phyloP scores from a whole-genome alignment of 2,797 vertebrate species.

The Valencia hispanica region DNA sequence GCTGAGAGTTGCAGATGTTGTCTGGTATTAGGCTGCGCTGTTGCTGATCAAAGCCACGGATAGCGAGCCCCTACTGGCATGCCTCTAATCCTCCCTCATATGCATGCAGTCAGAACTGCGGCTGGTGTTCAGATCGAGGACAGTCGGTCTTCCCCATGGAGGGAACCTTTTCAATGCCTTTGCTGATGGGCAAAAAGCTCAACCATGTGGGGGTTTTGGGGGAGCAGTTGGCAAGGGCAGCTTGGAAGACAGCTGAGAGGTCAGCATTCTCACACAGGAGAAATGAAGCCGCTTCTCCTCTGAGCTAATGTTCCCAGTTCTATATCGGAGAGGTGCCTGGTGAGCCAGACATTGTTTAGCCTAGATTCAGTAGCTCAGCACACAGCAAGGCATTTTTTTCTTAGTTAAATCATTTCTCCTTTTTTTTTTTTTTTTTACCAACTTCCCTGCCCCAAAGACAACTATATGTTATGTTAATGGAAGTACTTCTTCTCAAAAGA shows the following conservation, averaged over 20 bases:
- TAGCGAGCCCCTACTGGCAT: slow-evolving; percentile 70
- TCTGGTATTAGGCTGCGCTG: slow-evolving; percentile 70
- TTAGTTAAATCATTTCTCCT: slow-evolving; percentile 6
- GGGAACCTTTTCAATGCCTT: slow-evolving; percentile 32
- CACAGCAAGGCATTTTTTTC: slow-evolving; percentile 37
- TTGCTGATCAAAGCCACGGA: slow-evolving; percentile 78
- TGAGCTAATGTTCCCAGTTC: slow-evolving; percentile 21
- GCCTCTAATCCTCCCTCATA: slow-evolving; percentile 70
- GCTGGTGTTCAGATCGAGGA: slow-evolving; percentile 43
- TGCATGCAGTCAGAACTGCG: slow-evolving; percentile 48
- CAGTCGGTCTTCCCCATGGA: slow-evolving; percentile 35
- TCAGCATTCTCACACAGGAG: slow-evolving; percentile 37
- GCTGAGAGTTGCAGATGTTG: slow-evolving; percentile 77
- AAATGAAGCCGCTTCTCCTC: slow-evolving; percentile 34
- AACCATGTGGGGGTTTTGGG: slow-evolving; percentile 32
- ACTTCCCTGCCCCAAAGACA: slow-evolving; percentile 20
- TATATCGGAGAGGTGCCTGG: slow-evolving; percentile 28
- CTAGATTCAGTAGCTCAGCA: slow-evolving; percentile 45
- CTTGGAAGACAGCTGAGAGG: slow-evolving; percentile 63
- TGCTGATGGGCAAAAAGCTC: slow-evolving; percentile 13
- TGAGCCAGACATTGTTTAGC: slow-evolving; percentile 55
- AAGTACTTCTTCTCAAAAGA: not conserved
- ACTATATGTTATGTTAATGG: slow-evolving; percentile 7
- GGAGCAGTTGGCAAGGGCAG: slow-evolving; percentile 39
- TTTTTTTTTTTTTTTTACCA: slow-evolving; percentile 6